Percentiles rank a stretch among this genome's conserved stretches.
phyloP scores from a whole-genome alignment of 2,113 vertebrate species.

The Panthera tigris region DNA sequence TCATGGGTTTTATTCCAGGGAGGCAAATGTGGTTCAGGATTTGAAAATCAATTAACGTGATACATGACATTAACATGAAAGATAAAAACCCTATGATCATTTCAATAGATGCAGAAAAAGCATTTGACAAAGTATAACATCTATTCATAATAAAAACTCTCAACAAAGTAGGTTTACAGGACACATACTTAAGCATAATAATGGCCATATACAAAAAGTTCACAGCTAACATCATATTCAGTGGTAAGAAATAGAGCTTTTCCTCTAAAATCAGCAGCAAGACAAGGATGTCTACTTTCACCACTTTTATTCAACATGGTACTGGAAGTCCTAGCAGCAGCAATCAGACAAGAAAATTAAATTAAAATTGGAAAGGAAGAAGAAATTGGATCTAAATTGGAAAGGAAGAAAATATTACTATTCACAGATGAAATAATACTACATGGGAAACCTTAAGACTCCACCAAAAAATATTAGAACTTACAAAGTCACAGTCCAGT shows the following conservation, averaged over 20 bases:
- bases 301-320: not conserved
- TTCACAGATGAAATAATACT: not conserved
- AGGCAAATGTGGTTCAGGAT: not conserved
- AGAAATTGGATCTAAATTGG: not conserved
- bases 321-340: not conserved
- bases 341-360: not conserved
- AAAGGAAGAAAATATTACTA: not conserved
- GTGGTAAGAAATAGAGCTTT: not conserved
- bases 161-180: not conserved
- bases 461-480: not conserved
- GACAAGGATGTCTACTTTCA: not conserved
- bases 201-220: not conserved
- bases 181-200: not conserved
- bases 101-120: not conserved
- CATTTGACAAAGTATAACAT: not conserved
- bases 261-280: not conserved
- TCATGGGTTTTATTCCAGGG: not conserved
- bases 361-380: not conserved
- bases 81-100: not conserved
- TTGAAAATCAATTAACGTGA: not conserved
- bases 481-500: not conserved
- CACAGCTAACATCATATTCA: not conserved
- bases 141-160: not conserved
- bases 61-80: not conserved
- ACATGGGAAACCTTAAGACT: not conserved